These are phyloP conservation scores for Psylliodes chrysocephalus DNA, from an alignment of 2,888 invertebrate genomes.

Conservation along the genomic window DNA sequence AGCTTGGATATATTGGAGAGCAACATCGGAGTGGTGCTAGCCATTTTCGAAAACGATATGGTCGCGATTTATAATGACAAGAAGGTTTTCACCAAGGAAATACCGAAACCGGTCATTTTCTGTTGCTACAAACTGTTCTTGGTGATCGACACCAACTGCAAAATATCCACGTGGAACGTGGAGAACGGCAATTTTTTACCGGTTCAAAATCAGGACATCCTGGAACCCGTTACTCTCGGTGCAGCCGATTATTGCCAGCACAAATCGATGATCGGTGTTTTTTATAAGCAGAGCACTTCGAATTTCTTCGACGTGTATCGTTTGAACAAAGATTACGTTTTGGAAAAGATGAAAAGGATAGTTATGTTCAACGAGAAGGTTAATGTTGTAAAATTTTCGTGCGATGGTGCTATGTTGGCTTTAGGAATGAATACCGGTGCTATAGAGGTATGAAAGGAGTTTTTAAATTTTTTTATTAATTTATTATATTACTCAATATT, in stretches of 20 bases:
- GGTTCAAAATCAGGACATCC: constrained; percentile 17
- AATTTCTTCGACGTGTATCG: constrained; percentile 35
- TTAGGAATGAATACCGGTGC: constrained; percentile 72
- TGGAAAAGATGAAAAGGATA: neutral
- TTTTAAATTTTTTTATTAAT: no score
- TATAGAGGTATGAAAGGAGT: constrained; percentile 70
- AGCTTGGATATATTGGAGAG: constrained; percentile 32
- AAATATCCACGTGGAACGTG: constrained; percentile 36
- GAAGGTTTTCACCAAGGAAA: constrained; percentile 18
- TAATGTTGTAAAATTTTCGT: constrained; percentile 60
- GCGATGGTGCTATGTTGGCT: constrained; percentile 70
- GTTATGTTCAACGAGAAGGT: constrained; percentile 42
- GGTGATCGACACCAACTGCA: constrained; percentile 32
- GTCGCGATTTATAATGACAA: constrained; percentile 28
- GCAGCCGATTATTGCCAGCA: constrained; percentile 33
- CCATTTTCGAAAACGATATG: constrained; percentile 20
- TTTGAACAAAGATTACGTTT: neutral
- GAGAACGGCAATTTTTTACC: constrained; percentile 15
- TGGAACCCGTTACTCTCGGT: constrained; percentile 22
- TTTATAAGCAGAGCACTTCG: constrained; percentile 20
- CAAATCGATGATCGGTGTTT: constrained; percentile 18
- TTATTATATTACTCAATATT: no score
- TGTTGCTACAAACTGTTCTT: constrained; percentile 25
- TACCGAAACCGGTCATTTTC: constrained; percentile 34
- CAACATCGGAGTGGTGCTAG: constrained; percentile 26